Evolutionary conservation across 2,797 vertebrate genomes (phyloP), one percentile per base, ranked within the genome.

Genomic region (Clarias laeviceps): DNA sequence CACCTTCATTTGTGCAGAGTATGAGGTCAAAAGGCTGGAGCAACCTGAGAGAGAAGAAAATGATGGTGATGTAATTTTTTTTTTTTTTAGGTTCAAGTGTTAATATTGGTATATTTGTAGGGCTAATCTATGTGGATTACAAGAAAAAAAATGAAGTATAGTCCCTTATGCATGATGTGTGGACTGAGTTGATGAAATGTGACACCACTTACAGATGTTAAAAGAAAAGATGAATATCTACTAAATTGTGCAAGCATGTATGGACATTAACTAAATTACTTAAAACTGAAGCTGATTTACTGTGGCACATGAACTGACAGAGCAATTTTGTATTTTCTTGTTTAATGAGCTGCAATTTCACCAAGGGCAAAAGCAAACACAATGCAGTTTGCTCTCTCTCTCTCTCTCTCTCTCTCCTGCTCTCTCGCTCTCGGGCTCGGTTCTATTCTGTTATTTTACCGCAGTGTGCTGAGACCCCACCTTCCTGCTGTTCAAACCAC

Each of bases 401-500:
- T 76, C 73, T 76, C 74, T 74, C 72, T 76, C 50, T 57, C 54
- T 57, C 70, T 72, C 64, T 72, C 45, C 82, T 50, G 66, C 80
- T 29, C 73, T 65, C 73, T 69, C 54, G 29, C 79, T 73, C 80
- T 85, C 70, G n/a, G 56, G 74, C 87, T 85, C n/a, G 73, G 79
- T 87, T 87, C 87, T 88, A 82, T 88, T 88, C 86, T 88, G 89
- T 87, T 90, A 89, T 89, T 89, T 89, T 88, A 87, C 88, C 64
- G 82, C 89, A 86, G 83, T 87, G 57, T 84, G 86, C 91, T 93
- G 89, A 91, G 88, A 81, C 84, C 50, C 76, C 77, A 85, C 88
- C 88, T 85, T 77, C 81, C 86, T 86, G 84, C 87, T 80, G 78
- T 92, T 90, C 91, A 94, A 95, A 95, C 95, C 95, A 94, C 94